These are phyloP conservation scores for Astropecten irregularis DNA, from an alignment of 53 echinoderm and acorn worm genomes.

Conservation along the genomic window DNA sequence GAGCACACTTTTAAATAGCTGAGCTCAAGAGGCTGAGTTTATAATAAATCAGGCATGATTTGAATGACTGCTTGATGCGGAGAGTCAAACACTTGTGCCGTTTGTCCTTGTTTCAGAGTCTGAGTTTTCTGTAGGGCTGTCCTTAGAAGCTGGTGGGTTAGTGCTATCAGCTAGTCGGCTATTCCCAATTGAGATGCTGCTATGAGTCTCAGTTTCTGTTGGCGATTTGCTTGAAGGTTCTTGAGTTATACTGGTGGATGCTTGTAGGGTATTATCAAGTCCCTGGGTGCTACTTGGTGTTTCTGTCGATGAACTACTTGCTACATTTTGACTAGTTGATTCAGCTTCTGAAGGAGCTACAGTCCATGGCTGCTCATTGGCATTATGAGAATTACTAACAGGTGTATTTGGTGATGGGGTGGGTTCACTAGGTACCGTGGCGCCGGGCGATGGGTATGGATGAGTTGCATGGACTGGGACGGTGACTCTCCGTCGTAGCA, in stretches of 20 bases:
- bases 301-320: background rate
- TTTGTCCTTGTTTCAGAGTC: background rate
- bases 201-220: background rate
- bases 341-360: background rate
- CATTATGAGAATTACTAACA: conserved; percentile 9
- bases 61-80: no score
- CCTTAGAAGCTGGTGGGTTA: background rate
- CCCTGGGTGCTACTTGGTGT: no score
- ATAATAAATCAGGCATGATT: no score
- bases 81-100: conserved; percentile 39
- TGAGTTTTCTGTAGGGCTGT: background rate
- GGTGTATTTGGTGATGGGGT: background rate
- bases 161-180: background rate
- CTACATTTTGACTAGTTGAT: conserved; percentile 12
- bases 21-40: no score
- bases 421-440: no score
- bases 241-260: background rate
- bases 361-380: background rate
- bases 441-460: no score
- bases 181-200: conserved; percentile 1
- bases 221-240: background rate
- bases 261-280: conserved; percentile 18
- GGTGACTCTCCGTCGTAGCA: background rate
- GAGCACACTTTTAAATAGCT: no score
- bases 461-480: background rate